Evolutionary conservation across 2,888 invertebrate genomes (phyloP), one percentile per base, ranked within the genome.

Genomic region (Phania funesta): DNA sequence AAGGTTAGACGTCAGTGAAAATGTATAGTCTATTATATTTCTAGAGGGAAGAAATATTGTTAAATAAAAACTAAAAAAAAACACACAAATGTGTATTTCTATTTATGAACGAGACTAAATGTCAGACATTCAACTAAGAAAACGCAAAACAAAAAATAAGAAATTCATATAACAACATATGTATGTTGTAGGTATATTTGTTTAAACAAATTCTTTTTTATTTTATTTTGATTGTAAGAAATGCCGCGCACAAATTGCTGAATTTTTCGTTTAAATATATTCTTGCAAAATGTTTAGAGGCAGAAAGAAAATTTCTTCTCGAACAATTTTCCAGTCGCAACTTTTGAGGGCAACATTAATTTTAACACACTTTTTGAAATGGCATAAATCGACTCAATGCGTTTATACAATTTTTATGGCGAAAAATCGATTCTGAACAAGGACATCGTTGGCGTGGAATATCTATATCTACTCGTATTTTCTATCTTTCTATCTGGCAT

Each of bases 401-500:
- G 41, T 62, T 52, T n/a, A n/a, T 60, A 50, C 22, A 24, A 38
- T 56, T 78, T 64, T 64, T 87, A 87, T 87, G 87, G 87, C 85
- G 87, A 88, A 87, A 89, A 89, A 89, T 89, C 89, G 89, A 89
- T 89, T 88, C 86, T 86, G 80, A 86, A 86, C 89, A 89, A 89
- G 89, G 89, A 89, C 89, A 87, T 88, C 85, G 83, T 83, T 83
- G 84, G 85, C 84, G 52, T 82, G 11, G 68, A 79, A 75, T 74
- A 78, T 75, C 67, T 65, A 54, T 56, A 58, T 71, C 35, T n/a
- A n/a, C n/a, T n/a, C n/a, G n/a, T n/a, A n/a, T n/a, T n/a, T n/a
- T n/a, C n/a, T 75, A 48, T 65, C 22, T 56, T 56, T 46, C 18
- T 54, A 54, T 56, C 75, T 76, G n/a, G n/a, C n/a, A n/a, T n/a